A percentile compares a stretch with the other conserved stretches of the same genome.
Conservation (phyloP, 2,888 invertebrate species). For the Apotomis turbidana region DNA sequence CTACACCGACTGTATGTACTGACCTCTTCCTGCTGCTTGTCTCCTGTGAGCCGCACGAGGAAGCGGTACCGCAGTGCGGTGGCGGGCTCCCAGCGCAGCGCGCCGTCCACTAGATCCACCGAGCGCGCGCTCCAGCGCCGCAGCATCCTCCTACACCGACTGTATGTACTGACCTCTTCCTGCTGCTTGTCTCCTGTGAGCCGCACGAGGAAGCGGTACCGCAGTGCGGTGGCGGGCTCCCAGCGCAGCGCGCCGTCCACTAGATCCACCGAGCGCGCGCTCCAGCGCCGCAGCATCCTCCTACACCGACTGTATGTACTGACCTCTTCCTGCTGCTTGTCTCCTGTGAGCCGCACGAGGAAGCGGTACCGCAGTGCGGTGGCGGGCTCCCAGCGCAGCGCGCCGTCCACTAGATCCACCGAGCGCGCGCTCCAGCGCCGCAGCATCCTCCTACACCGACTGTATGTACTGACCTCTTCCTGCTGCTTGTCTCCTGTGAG, state of each 20-base stretch:
- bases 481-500: conserved; percentile 34
- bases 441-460: conserved; percentile 58
- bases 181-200: conserved; percentile 34
- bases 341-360: conserved; percentile 51
- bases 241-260: conserved; percentile 69
- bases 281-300: conserved; percentile 56
- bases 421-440: conserved; percentile 51
- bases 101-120: conserved; percentile 61
- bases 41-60: conserved; percentile 51
- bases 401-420: conserved; percentile 61
- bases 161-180: conserved; percentile 41
- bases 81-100: conserved; percentile 70
- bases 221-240: conserved; percentile 65
- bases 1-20: background rate
- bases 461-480: conserved; percentile 41
- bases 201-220: conserved; percentile 61
- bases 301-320: conserved; percentile 56
- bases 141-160: conserved; percentile 58
- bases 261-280: conserved; percentile 46
- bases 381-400: conserved; percentile 70
- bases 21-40: conserved; percentile 4
- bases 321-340: conserved; percentile 4
- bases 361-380: conserved; percentile 63
- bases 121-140: conserved; percentile 51
- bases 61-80: conserved; percentile 63